Percentiles rank a stretch among this genome's conserved stretches.
These are phyloP conservation scores for Pycnomerus fuliginosus DNA, from an alignment of 2,888 invertebrate genomes.

Conservation along the genomic window DNA sequence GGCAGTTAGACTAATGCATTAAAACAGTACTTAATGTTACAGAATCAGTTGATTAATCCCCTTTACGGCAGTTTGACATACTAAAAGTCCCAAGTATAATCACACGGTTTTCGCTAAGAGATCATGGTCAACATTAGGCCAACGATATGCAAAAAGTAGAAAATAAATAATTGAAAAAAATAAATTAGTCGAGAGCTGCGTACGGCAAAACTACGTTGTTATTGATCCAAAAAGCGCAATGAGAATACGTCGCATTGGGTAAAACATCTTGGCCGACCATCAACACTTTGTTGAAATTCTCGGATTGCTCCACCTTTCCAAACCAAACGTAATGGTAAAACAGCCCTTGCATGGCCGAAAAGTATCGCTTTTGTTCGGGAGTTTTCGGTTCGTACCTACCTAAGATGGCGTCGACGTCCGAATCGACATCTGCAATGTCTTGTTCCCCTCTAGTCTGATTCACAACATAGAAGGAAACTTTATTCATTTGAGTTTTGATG, in stretches of 20 bases:
- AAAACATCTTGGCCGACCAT: slow-evolving; percentile 72
- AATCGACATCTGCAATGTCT: slow-evolving; percentile 55
- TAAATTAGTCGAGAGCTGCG: slow-evolving; percentile 70
- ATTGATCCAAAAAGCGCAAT: slow-evolving; percentile 76
- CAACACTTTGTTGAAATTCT: slow-evolving; percentile 58
- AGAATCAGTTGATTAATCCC: too few relatives aligned
- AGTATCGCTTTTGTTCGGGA: slow-evolving; percentile 71
- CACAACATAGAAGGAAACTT: slow-evolving; percentile 73
- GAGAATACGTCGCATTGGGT: slow-evolving; percentile 64
- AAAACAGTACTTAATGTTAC: too few relatives aligned
- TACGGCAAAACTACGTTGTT: slow-evolving; percentile 74
- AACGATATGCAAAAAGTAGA: too few relatives aligned
- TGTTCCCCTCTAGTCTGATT: slow-evolving; percentile 60
- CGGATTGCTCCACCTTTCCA: slow-evolving; percentile 67
- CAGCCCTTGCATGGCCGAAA: slow-evolving; percentile 76
- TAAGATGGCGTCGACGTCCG: slow-evolving; percentile 77
- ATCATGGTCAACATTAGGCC: too few relatives aligned
- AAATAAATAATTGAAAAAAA: slow-evolving; percentile 4
- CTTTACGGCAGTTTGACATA: too few relatives aligned
- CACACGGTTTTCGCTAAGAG: too few relatives aligned
- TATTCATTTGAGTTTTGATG: slow-evolving; percentile 63
- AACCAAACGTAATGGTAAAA: slow-evolving; percentile 82
- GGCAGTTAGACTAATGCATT: too few relatives aligned
- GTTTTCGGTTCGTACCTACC: slow-evolving; percentile 71
- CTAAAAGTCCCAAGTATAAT: too few relatives aligned